Evolutionary conservation across 2,113 vertebrate species (phyloP).

Genomic region (Upupa epops): DNA sequence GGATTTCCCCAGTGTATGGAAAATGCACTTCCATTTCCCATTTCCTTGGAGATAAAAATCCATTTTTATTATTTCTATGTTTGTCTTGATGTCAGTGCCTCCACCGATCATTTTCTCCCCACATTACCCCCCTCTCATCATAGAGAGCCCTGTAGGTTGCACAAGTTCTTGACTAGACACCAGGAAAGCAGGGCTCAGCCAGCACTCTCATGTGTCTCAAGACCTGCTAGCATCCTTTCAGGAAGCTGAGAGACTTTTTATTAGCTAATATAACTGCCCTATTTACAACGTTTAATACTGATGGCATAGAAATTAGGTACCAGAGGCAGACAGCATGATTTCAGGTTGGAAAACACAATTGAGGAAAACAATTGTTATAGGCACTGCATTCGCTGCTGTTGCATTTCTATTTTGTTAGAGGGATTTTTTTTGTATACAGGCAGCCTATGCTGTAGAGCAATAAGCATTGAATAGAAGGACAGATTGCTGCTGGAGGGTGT

Average conservation of each 20-base stretch:
- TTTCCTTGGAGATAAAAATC: not conserved
- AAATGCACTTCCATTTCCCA: not conserved
- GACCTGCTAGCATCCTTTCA: not conserved
- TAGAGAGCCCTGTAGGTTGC: not conserved
- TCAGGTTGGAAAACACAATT: not conserved
- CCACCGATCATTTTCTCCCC: not conserved
- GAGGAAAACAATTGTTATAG: conserved; percentile 2
- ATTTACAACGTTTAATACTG: not conserved
- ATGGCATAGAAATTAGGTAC: not conserved
- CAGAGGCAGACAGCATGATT: conserved; percentile 5
- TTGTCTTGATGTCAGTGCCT: not conserved
- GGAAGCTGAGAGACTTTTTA: not conserved
- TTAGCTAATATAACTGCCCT: not conserved
- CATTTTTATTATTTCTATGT: not conserved
- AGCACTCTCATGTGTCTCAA: not conserved
- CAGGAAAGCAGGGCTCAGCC: not conserved
- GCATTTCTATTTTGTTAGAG: not conserved
- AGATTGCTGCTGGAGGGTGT: too few species aligned
- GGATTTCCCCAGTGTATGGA: not conserved
- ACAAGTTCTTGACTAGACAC: not conserved
- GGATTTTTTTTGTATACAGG: not conserved
- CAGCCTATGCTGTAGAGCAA: not conserved
- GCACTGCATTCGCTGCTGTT: not conserved
- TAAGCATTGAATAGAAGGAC: not conserved
- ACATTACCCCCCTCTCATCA: not conserved